These are phyloP conservation scores for Belonocnema kinseyi DNA, from an alignment of 1,140 invertebrate genomes.

Conservation along the genomic window DNA sequence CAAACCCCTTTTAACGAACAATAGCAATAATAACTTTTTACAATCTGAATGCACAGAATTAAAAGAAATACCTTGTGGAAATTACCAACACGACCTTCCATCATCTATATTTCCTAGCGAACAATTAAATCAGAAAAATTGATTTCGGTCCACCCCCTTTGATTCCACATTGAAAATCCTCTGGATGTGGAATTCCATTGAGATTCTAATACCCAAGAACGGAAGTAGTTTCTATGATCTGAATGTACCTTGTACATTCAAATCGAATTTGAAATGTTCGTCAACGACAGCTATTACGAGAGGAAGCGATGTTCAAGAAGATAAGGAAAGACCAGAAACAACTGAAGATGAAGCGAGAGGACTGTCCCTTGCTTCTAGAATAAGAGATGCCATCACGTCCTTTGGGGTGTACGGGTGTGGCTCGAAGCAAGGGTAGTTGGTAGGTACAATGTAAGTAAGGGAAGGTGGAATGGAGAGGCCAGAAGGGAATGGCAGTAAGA, in stretches of 20 bases:
- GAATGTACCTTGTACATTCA: neutral
- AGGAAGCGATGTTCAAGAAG: neutral
- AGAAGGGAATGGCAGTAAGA: conserved; percentile 7
- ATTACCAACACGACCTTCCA: too few relatives aligned
- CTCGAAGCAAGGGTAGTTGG: conserved; percentile 8
- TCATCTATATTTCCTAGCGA: too few relatives aligned
- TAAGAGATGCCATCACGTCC: conserved; percentile 31
- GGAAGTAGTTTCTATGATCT: neutral
- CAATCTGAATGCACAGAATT: too few relatives aligned
- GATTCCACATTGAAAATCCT: too few relatives aligned
- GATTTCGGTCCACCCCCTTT: too few relatives aligned
- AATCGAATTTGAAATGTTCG: neutral
- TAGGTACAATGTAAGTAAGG: neutral
- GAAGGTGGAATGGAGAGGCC: neutral
- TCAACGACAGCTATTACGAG: conserved; percentile 1
- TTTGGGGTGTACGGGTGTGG: conserved; percentile 10
- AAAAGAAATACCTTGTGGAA: too few relatives aligned
- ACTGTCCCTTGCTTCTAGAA: neutral
- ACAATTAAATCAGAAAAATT: too few relatives aligned
- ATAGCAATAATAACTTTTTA: too few relatives aligned
- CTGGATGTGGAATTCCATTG: too few relatives aligned
- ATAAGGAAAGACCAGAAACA: neutral
- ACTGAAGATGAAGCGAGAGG: neutral
- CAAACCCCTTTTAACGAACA: too few relatives aligned
- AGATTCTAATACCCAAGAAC: neutral